Evolutionary conservation across 92 coral and sea anemone genomes (phyloP).

Genomic region (Zoanthus gigantus): DNA sequence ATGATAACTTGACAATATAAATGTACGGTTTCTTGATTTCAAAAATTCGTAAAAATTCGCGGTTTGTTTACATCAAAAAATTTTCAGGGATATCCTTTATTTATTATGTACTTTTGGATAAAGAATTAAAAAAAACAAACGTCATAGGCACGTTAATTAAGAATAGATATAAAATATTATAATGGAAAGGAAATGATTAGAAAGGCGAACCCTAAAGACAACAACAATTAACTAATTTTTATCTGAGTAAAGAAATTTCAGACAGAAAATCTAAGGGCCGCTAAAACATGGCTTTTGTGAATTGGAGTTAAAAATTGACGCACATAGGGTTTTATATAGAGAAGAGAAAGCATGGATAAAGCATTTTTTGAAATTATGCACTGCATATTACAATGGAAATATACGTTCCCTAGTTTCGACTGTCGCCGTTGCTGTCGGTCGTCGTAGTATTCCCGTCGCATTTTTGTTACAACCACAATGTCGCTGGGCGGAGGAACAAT

Average conservation of each 20-base stretch:
- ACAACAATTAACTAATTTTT: neutral
- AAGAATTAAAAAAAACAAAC: no score
- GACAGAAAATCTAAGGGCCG: neutral
- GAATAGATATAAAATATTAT: neutral
- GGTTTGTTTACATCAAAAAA: neutral
- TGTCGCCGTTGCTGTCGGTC: constrained; percentile 30
- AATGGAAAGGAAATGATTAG: neutral
- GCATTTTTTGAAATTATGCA: constrained; percentile 54
- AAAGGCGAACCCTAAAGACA: neutral
- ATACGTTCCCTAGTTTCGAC: constrained; percentile 57
- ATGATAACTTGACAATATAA: no score
- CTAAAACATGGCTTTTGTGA: neutral
- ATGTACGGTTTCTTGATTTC: neutral
- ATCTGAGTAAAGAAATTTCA: neutral
- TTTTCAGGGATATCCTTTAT: neutral
- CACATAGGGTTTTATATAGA: constrained; percentile 40
- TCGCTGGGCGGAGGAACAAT: constrained; percentile 42
- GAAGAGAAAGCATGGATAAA: constrained; percentile 43
- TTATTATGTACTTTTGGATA: neutral
- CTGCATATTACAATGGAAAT: constrained; percentile 42
- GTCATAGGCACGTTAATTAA: neutral
- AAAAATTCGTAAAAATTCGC: no score
- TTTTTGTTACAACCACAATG: constrained; percentile 53
- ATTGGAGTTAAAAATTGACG: neutral
- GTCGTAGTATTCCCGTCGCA: constrained; percentile 56